phyloP scores from a whole-genome alignment of 1,140 invertebrate species.

The Venturia canescens region DNA sequence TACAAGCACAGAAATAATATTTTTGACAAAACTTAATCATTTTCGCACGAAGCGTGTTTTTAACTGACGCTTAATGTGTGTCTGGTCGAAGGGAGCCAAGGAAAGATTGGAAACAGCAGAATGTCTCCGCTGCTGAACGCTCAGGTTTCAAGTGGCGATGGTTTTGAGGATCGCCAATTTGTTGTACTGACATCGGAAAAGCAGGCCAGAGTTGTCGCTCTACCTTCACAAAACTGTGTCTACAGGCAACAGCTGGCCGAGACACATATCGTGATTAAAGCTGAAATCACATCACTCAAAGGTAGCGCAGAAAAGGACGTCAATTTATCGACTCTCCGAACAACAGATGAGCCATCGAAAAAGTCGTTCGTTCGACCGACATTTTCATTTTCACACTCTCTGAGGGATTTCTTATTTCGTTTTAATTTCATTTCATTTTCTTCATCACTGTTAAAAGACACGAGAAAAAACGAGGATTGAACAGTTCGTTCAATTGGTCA shows the following conservation, averaged over 20 bases:
- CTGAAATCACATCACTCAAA: conserved; percentile 95
- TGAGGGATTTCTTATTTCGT: too few species aligned
- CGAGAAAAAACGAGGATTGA: background rate
- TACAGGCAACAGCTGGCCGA: conserved; percentile 91
- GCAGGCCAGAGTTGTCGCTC: conserved; percentile 94
- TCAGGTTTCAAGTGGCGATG: conserved; percentile 74
- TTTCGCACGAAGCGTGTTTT: background rate
- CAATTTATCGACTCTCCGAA: background rate
- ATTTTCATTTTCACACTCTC: too few species aligned
- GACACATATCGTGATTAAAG: conserved; percentile 94
- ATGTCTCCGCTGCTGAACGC: conserved; percentile 85
- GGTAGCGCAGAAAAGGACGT: conserved; percentile 77
- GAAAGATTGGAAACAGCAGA: conserved; percentile 76
- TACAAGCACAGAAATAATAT: too few species aligned
- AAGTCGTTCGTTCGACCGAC: too few species aligned
- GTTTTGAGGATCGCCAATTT: conserved; percentile 91
- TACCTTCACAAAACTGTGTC: conserved; percentile 95
- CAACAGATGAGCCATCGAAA: too few species aligned
- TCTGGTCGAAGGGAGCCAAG: conserved; percentile 65
- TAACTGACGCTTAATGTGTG: background rate
- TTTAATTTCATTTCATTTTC: too few species aligned
- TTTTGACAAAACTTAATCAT: too few species aligned
- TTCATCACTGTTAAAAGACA: too few species aligned
- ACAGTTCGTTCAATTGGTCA: too few species aligned
- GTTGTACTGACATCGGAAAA: conserved; percentile 96